Evolutionary conservation across 2,113 vertebrate genomes (phyloP), one percentile per base, ranked within the genome.

Genomic region (Holacanthus passer): DNA sequence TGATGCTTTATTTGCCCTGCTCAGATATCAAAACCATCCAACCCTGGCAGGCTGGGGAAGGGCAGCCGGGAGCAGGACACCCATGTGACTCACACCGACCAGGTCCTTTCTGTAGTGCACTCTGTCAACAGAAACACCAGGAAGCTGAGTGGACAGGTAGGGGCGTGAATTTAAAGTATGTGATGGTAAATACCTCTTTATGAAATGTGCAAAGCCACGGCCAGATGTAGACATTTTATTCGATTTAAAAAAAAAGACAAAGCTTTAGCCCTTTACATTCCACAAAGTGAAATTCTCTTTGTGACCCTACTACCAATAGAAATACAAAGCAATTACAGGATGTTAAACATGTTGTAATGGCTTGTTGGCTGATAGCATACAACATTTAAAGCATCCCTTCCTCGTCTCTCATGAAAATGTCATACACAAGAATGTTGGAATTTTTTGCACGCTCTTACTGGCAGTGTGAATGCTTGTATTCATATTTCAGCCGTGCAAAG

Each of bases 11-110:
- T 56, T 83, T 79, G 8, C 73, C 10, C 71, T 87, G 53, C 63
- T 31, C 92, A 99, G 97, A 97, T 96, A 84, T 97, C 97, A 72
- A 99, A 99, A 91, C 98, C 97, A 70, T 93, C 95, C 76, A 94
- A 97, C 90, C 94, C 95, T 56, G 95, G 96, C 75, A 96, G 95
- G 92, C 91, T 95, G 73, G 96, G 84, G 78, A 99, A 97, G 94
- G 87, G 79, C 70, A 94, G 91, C 91, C 87, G 96, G 75, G 96
- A 96, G 80, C 92, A 82, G 85, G 95, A 93, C 56, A 85, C 88
- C 9, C 94, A 88, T 79, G 73, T 87, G 41, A 86, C 88, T 77
- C 93, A 94, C 82, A 55, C 86, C 70, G 87, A 95, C 0, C 93
- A 94, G 47, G 67, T 86, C 43, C 68, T 80, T 19, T 85, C 92